Percentiles rank a stretch among this genome's conserved stretches.
phyloP scores from a whole-genome alignment of 1,140 invertebrate species.

The Heliconius melpomene region DNA sequence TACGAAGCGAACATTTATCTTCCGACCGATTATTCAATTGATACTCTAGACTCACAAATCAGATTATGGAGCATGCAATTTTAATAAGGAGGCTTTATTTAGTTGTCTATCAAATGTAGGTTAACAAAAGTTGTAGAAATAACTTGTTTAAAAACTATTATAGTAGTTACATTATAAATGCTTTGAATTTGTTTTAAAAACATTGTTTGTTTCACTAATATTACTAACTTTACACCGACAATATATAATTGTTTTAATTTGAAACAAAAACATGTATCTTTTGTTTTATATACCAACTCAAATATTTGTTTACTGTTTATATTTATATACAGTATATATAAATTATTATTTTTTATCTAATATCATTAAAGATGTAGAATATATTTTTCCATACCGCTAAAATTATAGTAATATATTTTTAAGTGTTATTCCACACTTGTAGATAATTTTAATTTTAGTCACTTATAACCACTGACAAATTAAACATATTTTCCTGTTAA shows the following conservation, averaged over 20 bases:
- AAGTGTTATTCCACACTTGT: not conserved
- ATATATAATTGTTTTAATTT: not conserved
- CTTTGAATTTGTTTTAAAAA: too few relatives aligned
- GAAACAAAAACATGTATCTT: not conserved
- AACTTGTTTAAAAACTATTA: not conserved
- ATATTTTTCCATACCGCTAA: too few relatives aligned
- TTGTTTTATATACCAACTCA: not conserved
- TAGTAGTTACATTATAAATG: not conserved
- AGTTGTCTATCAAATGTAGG: constrained; percentile 6
- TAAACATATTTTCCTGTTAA: not conserved
- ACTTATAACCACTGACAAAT: not conserved
- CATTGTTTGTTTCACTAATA: not conserved
- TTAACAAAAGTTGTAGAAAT: not conserved
- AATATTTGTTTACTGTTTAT: not conserved
- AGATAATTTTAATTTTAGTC: too few relatives aligned
- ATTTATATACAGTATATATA: not conserved
- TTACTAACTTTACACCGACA: not conserved
- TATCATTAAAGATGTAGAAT: not conserved
- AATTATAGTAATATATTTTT: not conserved
- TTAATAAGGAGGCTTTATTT: constrained; percentile 31
- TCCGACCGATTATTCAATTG: constrained; percentile 33
- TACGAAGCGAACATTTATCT: constrained; percentile 21
- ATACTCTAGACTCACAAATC: constrained; percentile 25
- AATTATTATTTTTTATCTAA: not conserved
- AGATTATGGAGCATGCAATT: constrained; percentile 31